phyloP scores from a whole-genome alignment of 1,140 invertebrate species.

The Zaprionus ghesquierei region DNA sequence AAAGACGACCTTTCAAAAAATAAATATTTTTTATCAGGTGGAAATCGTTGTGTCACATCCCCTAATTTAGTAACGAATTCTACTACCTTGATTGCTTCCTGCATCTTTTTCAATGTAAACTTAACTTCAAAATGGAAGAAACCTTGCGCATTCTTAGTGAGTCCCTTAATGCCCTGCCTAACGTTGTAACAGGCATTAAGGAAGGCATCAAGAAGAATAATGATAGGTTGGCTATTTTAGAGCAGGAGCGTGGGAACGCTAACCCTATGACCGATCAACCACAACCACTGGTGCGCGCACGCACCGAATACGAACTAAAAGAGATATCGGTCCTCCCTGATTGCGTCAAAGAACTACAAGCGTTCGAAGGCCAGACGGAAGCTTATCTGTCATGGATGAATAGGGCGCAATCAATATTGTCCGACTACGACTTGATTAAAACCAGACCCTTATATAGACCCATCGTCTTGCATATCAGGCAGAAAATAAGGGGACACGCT shows the following conservation, averaged over 20 bases:
- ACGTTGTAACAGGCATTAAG: background rate
- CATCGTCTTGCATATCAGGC: background rate
- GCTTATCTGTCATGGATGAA: conserved; percentile 5
- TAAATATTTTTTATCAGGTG: background rate
- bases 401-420: conserved; percentile 7
- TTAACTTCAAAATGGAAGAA: background rate
- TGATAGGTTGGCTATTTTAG: too few species aligned
- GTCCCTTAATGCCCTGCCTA: background rate
- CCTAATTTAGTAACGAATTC: background rate
- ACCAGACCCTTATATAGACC: conserved; percentile 5
- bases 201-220: background rate
- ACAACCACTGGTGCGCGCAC: background rate
- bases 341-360: background rate
- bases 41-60: background rate
- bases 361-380: background rate
- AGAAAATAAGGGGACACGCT: conserved; percentile 4
- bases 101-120: background rate
- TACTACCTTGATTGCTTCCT: background rate
- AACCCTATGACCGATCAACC: too few species aligned
- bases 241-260: background rate
- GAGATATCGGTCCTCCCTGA: background rate
- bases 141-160: background rate
- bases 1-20: background rate
- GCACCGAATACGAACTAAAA: background rate
- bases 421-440: background rate